Percentiles rank a stretch among this genome's conserved stretches.
phyloP scores from a whole-genome alignment of 2,797 vertebrate genomes.

The Rousettus madagascariensis region DNA sequence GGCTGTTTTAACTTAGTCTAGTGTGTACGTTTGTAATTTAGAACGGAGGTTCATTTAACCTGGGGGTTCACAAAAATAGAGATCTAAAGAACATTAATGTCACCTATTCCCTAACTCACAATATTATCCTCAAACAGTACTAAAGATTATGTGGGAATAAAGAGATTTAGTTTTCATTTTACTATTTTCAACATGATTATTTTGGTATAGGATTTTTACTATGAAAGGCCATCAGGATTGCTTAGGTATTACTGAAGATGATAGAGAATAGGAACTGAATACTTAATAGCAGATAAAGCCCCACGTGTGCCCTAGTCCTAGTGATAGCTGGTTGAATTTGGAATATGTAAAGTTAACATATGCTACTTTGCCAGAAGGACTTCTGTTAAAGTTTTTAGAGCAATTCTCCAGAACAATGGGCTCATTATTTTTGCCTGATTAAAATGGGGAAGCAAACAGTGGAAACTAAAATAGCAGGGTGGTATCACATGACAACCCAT shows the following conservation, averaged over 20 bases:
- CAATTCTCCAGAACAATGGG: slow-evolving; percentile 66
- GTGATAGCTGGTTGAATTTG: slow-evolving; percentile 43
- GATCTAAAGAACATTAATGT: slow-evolving; percentile 15
- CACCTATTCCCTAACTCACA: neutral
- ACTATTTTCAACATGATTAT: slow-evolving; percentile 40
- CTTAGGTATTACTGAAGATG: neutral
- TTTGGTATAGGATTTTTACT: neutral
- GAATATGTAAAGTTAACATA: slow-evolving; percentile 69
- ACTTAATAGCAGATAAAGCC: slow-evolving; percentile 43
- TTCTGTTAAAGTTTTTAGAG: slow-evolving; percentile 69
- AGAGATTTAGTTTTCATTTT: slow-evolving; percentile 72
- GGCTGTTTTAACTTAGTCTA: slow-evolving; percentile 2
- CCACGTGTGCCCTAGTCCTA: slow-evolving; percentile 14
- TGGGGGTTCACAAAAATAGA: slow-evolving; percentile 13
- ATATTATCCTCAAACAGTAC: slow-evolving; percentile 4
- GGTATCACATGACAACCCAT: neutral
- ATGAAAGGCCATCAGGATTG: neutral
- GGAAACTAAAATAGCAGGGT: slow-evolving; percentile 50
- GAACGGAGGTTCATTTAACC: neutral
- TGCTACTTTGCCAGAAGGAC: slow-evolving; percentile 68
- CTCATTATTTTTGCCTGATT: slow-evolving; percentile 71
- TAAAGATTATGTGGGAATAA: slow-evolving; percentile 60
- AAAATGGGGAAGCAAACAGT: slow-evolving; percentile 47
- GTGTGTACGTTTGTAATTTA: slow-evolving; percentile 13
- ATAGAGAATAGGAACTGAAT: slow-evolving; percentile 14